Percentiles rank a stretch among this genome's conserved stretches.
phyloP scores from a whole-genome alignment of 64 coral and sea anemone species.

The Stylophora pistillata region DNA sequence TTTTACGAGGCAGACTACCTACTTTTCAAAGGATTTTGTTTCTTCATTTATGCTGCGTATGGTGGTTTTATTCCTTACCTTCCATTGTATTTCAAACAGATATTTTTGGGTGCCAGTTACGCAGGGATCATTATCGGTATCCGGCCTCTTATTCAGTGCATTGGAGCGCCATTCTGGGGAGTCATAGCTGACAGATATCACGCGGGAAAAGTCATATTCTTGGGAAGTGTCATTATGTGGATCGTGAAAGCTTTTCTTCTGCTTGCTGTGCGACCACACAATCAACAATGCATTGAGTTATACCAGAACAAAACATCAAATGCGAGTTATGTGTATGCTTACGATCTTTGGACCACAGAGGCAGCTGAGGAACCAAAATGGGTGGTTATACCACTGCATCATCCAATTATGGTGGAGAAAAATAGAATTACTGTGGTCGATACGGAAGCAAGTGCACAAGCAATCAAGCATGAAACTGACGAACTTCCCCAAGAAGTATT shows the following conservation, averaged over 20 bases:
- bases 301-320: slow-evolving; percentile 52
- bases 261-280: slow-evolving; percentile 44
- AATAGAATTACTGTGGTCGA: slow-evolving; percentile 10
- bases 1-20: slow-evolving; percentile 66
- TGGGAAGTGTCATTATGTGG: slow-evolving; percentile 68
- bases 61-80: slow-evolving; percentile 75
- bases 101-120: slow-evolving; percentile 59
- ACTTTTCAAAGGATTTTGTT: slow-evolving; percentile 78
- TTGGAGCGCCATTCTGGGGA: slow-evolving; percentile 78
- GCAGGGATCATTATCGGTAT: slow-evolving; percentile 74
- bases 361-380: background rate
- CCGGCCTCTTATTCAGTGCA: slow-evolving; percentile 64
- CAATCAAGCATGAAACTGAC: background rate
- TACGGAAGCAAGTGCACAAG: background rate
- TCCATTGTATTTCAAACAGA: slow-evolving; percentile 78
- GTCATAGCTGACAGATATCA: slow-evolving; percentile 71
- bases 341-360: slow-evolving; percentile 53
- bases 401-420: background rate
- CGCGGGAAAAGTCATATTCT: slow-evolving; percentile 61
- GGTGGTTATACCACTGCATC: slow-evolving; percentile 1
- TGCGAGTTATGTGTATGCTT: slow-evolving; percentile 42
- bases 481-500: background rate
- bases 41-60: slow-evolving; percentile 76
- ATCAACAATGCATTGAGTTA: slow-evolving; percentile 64
- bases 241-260: slow-evolving; percentile 71